These are phyloP conservation scores for Gonatopus flavifemur DNA, from an alignment of 1,140 invertebrate species.

Conservation along the genomic window DNA sequence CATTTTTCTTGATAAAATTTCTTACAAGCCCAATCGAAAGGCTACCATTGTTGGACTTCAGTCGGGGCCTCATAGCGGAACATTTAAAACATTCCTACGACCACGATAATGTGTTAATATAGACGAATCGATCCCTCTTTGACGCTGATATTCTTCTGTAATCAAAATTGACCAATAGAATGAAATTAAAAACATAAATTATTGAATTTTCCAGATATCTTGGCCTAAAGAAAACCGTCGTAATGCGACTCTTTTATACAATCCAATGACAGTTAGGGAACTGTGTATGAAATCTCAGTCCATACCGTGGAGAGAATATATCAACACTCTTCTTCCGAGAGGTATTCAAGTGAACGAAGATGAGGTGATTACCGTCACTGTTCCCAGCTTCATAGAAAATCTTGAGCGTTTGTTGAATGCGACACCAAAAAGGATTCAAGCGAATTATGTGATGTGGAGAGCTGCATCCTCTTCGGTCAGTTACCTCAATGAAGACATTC, in stretches of 20 bases:
- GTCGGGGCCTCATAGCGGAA: too few species aligned
- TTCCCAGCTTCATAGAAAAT: constrained; percentile 73
- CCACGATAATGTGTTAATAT: constrained; percentile 40
- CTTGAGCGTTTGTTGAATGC: constrained; percentile 63
- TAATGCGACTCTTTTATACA: constrained; percentile 88
- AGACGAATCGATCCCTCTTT: constrained; percentile 51
- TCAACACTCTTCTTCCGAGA: constrained; percentile 72
- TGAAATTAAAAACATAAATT: constrained; percentile 68
- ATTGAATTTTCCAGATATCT: too few species aligned
- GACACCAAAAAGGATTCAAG: constrained; percentile 66
- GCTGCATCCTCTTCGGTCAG: constrained; percentile 71
- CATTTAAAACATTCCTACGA: too few species aligned
- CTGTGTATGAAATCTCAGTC: constrained; percentile 73
- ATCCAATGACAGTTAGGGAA: constrained; percentile 81
- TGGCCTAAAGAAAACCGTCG: constrained; percentile 86
- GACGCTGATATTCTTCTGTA: background rate
- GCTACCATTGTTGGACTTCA: constrained; percentile 1
- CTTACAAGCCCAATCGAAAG: background rate
- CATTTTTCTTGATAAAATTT: too few species aligned
- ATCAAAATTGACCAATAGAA: too few species aligned
- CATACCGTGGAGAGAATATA: constrained; percentile 80
- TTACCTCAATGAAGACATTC: constrained; percentile 73
- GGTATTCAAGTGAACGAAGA: constrained; percentile 64
- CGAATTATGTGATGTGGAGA: constrained; percentile 72
- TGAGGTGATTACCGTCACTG: constrained; percentile 79